Conservation (phyloP, 1,140 invertebrate genomes). For the Brachionus plicatilis region DNA sequence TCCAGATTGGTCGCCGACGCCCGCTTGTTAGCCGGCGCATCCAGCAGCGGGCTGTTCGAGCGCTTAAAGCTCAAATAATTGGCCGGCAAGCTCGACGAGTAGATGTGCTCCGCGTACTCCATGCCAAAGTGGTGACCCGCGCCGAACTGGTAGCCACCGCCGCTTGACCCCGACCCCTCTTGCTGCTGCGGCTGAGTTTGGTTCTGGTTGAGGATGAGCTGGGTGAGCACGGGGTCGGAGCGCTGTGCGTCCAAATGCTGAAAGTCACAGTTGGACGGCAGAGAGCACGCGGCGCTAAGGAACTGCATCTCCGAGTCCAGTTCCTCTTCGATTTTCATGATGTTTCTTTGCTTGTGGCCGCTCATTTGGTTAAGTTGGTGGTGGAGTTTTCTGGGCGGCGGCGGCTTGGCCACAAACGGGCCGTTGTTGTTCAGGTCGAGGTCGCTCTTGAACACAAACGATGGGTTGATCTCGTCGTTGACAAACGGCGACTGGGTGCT, state of each 20-base stretch:
- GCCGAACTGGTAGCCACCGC: no score
- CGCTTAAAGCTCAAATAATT: not conserved
- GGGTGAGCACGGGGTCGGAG: slow-evolving; percentile 15
- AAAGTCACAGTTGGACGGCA: not conserved
- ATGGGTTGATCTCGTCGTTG: not conserved
- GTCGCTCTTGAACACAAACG: not conserved
- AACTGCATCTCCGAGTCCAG: slow-evolving; percentile 1
- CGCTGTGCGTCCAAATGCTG: not conserved
- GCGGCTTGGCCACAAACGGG: not conserved
- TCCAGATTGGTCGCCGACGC: not conserved
- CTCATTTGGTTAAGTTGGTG: not conserved
- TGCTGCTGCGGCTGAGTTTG: not conserved
- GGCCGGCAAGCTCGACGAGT: not conserved
- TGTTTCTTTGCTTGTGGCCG: slow-evolving; percentile 10
- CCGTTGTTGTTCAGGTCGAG: not conserved
- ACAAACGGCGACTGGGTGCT: not conserved
- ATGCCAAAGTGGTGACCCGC: not conserved
- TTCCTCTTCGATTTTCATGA: slow-evolving; percentile 17
- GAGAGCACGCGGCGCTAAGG: not conserved
- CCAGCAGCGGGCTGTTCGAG: not conserved
- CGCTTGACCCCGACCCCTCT: no score
- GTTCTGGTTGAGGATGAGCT: not conserved
- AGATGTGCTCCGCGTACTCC: not conserved
- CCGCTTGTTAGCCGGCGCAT: not conserved
- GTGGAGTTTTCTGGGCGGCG: not conserved